phyloP scores from a whole-genome alignment of 1,140 invertebrate species.

The Zaprionus davidi region DNA sequence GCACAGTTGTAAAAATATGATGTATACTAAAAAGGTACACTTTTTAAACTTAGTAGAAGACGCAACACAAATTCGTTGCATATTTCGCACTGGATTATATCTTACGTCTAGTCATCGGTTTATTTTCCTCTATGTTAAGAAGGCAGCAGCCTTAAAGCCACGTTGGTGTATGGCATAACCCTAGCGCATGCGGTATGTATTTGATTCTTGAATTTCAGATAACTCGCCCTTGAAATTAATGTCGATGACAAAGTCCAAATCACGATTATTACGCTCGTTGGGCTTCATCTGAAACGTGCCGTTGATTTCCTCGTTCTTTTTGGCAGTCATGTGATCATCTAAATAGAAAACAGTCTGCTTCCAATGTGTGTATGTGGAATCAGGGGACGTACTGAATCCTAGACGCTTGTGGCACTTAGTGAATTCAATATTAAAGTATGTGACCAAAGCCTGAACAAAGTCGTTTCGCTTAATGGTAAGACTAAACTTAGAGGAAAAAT shows the following conservation, averaged over 20 bases:
- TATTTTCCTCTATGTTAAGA: conserved; percentile 30
- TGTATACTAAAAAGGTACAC: conserved; percentile 77
- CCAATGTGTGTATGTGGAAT: conserved; percentile 99
- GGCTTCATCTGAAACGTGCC: conserved; percentile 97
- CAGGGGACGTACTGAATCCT: conserved; percentile 99
- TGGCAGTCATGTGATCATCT: conserved; percentile 97
- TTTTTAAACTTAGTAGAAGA: conserved; percentile 77
- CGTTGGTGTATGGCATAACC: conserved; percentile 29
- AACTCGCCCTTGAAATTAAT: conserved; percentile 98
- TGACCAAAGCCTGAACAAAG: conserved; percentile 98
- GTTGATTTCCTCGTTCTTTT: conserved; percentile 96
- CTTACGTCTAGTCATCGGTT: conserved; percentile 75
- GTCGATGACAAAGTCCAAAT: conserved; percentile 97
- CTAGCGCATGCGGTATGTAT: conserved; percentile 98
- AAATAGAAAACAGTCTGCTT: conserved; percentile 99
- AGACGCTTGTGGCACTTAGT: conserved; percentile 99
- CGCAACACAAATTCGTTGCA: conserved; percentile 77
- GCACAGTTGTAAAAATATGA: conserved; percentile 70
- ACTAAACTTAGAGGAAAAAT: conserved; percentile 95
- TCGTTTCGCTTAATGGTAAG: conserved; percentile 95
- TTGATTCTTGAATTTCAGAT: conserved; percentile 94
- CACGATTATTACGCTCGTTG: conserved; percentile 97
- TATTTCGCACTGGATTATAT: conserved; percentile 76
- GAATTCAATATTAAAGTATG: conserved; percentile 99
- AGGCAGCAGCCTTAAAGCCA: conserved; percentile 41